These are phyloP conservation scores for Drosophila robusta DNA, from an alignment of 2,888 invertebrate genomes.

Conservation along the genomic window DNA sequence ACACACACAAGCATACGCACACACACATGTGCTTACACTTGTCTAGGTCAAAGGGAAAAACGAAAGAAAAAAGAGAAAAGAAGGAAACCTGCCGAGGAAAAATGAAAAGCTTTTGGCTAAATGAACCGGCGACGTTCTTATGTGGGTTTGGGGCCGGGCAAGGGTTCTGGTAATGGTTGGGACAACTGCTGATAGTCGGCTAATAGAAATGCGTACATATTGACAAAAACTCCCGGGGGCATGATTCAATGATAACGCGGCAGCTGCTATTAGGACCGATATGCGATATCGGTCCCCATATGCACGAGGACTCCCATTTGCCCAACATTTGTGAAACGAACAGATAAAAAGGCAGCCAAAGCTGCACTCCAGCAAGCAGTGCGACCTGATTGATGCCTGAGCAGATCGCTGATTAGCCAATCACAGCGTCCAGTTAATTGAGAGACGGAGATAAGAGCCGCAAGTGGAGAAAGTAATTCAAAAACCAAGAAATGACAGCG, in stretches of 20 bases:
- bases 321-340: slow-evolving; percentile 1
- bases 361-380: neutral
- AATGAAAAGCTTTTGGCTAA: slow-evolving; percentile 58
- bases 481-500: too few species aligned
- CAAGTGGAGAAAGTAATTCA: too few species aligned
- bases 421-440: neutral
- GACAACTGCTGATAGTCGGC: slow-evolving; percentile 47
- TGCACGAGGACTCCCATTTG: slow-evolving; percentile 13
- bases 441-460: too few species aligned
- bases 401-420: neutral
- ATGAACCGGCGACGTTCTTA: slow-evolving; percentile 32
- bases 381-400: slow-evolving; percentile 5
- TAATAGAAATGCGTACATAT: slow-evolving; percentile 55
- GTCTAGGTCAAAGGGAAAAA: slow-evolving; percentile 12
- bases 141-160: neutral
- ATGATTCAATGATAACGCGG: slow-evolving; percentile 44
- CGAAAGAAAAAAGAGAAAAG: slow-evolving; percentile 14
- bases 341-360: slow-evolving; percentile 19
- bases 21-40: slow-evolving; percentile 19
- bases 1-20: slow-evolving; percentile 6
- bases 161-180: slow-evolving; percentile 23
- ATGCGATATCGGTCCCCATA: slow-evolving; percentile 18
- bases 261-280: slow-evolving; percentile 41
- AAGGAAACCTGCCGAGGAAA: slow-evolving; percentile 1
- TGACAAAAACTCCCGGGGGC: slow-evolving; percentile 52